phyloP scores from a whole-genome alignment of 2,888 invertebrate species.

The Ommatoiulus sabulosus region DNA sequence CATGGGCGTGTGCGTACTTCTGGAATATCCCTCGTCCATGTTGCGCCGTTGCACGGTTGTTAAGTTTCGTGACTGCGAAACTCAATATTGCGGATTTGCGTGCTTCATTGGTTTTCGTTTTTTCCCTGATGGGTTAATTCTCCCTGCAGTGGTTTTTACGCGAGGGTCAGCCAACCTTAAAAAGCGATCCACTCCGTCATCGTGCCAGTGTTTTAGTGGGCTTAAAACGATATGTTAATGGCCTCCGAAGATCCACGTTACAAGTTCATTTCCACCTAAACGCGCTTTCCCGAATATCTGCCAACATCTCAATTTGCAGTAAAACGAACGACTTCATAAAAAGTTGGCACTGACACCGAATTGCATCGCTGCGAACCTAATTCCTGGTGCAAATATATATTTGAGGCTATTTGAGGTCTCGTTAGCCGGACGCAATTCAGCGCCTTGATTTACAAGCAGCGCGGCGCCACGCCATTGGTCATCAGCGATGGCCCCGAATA shows the following conservation, averaged over 20 bases:
- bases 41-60: background rate
- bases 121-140: conserved; percentile 34
- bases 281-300: background rate
- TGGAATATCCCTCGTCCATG: background rate
- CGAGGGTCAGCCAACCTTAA: conserved; percentile 28
- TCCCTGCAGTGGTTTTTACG: background rate
- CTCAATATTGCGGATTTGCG: conserved; percentile 18
- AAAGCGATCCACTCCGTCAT: conserved; percentile 32
- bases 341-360: conserved; percentile 38
- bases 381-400: conserved; percentile 17
- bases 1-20: background rate
- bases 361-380: background rate
- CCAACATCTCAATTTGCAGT: conserved; percentile 17
- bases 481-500: background rate
- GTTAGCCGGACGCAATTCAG: background rate
- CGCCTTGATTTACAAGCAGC: conserved; percentile 22
- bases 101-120: background rate
- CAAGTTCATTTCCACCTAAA: background rate
- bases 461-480: background rate
- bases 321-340: background rate
- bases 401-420: conserved; percentile 37
- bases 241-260: background rate
- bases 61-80: conserved; percentile 27
- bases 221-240: conserved; percentile 30
- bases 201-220: background rate